Evolutionary conservation across 2,113 vertebrate species (phyloP).

Genomic region (Oophaga pumilio): DNA sequence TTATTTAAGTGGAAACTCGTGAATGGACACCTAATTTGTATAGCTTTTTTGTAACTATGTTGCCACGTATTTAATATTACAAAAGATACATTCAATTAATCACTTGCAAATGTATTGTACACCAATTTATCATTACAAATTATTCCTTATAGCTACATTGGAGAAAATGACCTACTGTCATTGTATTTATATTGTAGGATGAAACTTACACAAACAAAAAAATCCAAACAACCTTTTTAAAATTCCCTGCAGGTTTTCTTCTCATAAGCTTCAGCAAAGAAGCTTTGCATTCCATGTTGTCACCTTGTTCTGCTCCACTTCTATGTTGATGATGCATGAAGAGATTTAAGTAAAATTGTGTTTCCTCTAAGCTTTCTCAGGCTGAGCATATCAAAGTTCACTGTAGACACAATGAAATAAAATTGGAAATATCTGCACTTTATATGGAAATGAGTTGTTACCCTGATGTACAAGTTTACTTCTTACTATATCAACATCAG

Average conservation of each 20-base stretch:
- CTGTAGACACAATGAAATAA: constrained; percentile 40
- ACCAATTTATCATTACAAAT: too few relatives aligned
- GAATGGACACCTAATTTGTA: too few relatives aligned
- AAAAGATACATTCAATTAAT: too few relatives aligned
- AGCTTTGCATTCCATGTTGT: neutral
- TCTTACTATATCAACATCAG: constrained; percentile 9
- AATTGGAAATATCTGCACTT: constrained; percentile 54
- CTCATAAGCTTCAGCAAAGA: neutral
- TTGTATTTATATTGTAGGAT: neutral
- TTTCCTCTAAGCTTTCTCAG: constrained; percentile 41
- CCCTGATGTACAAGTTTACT: constrained; percentile 10
- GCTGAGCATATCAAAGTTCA: constrained; percentile 50
- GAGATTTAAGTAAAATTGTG: constrained; percentile 50
- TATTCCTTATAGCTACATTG: too few relatives aligned
- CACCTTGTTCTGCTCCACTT: constrained; percentile 15
- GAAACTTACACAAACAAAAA: neutral
- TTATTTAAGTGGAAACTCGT: too few relatives aligned
- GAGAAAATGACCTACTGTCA: too few relatives aligned
- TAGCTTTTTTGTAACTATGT: too few relatives aligned
- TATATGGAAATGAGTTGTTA: constrained; percentile 53
- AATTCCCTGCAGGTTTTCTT: neutral
- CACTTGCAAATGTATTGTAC: too few relatives aligned
- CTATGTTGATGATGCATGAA: constrained; percentile 46
- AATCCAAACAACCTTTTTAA: neutral
- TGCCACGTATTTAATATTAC: too few relatives aligned